Evolutionary conservation across 2,888 invertebrate genomes (phyloP).

Genomic region (Phengaris alcon): DNA sequence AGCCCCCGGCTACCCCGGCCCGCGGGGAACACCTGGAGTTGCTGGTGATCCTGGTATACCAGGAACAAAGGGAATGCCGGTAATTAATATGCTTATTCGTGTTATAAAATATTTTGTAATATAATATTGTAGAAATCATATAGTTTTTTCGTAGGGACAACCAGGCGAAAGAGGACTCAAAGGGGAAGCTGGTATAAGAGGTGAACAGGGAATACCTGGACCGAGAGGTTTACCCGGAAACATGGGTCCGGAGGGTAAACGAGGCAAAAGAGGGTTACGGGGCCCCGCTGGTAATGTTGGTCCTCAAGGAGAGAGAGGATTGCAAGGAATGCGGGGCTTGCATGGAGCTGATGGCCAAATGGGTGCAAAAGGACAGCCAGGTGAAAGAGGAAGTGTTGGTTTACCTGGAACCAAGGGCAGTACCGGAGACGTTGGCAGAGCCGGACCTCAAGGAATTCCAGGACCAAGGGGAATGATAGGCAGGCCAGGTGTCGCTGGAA

Average conservation of each 20-base stretch:
- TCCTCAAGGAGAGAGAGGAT: slow-evolving; percentile 85
- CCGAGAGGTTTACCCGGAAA: slow-evolving; percentile 87
- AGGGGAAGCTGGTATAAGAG: slow-evolving; percentile 88
- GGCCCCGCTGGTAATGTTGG: slow-evolving; percentile 88
- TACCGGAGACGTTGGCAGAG: slow-evolving; percentile 80
- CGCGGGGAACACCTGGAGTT: slow-evolving; percentile 86
- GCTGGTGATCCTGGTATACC: slow-evolving; percentile 86
- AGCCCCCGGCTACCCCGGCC: slow-evolving; percentile 90
- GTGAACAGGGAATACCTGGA: slow-evolving; percentile 85
- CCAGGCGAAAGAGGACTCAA: slow-evolving; percentile 89
- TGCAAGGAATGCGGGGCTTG: slow-evolving; percentile 82
- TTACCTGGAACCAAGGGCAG: slow-evolving; percentile 80
- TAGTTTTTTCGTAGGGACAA: slow-evolving; percentile 77
- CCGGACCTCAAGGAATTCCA: slow-evolving; percentile 83
- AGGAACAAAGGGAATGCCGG: slow-evolving; percentile 87
- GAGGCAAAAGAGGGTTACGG: slow-evolving; percentile 87
- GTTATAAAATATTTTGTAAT: background rate
- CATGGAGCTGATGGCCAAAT: slow-evolving; percentile 88
- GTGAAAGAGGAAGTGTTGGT: slow-evolving; percentile 82
- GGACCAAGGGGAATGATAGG: slow-evolving; percentile 84
- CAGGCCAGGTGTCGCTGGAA: slow-evolving; percentile 84
- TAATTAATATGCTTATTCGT: slow-evolving; percentile 54
- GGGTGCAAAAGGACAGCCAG: slow-evolving; percentile 86
- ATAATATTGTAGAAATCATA: slow-evolving; percentile 19
- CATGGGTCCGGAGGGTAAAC: slow-evolving; percentile 87